Percentiles rank a stretch among this genome's conserved stretches.
These are phyloP conservation scores for Cotesia typhae DNA, from an alignment of 1,140 invertebrate species.

Conservation along the genomic window DNA sequence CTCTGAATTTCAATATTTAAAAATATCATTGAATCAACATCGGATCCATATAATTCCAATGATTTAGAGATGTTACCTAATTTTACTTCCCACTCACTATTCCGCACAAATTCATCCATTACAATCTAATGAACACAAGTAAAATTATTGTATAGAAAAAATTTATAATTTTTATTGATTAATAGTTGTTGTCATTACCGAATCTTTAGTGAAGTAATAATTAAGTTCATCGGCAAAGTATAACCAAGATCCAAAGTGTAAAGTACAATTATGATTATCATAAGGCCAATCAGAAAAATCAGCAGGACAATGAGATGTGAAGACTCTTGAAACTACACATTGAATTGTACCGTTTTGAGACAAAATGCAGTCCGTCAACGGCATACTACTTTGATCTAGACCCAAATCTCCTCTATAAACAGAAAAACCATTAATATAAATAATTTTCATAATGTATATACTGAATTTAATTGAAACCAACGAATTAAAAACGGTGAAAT, in stretches of 20 bases:
- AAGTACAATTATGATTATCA: conserved; percentile 57
- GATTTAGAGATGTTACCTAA: conserved; percentile 36
- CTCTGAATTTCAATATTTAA: conserved; percentile 61
- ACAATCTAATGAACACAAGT: conserved; percentile 35
- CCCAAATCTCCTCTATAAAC: conserved; percentile 50
- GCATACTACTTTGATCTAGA: conserved; percentile 43
- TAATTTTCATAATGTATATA: background rate
- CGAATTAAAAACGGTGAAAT: conserved; percentile 65
- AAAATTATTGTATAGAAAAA: conserved; percentile 21
- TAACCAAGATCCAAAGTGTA: conserved; percentile 66
- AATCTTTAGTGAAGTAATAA: conserved; percentile 54
- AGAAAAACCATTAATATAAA: conserved; percentile 6
- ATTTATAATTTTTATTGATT: background rate
- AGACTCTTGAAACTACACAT: conserved; percentile 50
- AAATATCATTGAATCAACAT: conserved; percentile 62
- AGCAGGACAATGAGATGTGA: conserved; percentile 51
- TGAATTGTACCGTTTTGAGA: conserved; percentile 44
- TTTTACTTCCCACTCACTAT: conserved; percentile 40
- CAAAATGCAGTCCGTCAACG: conserved; percentile 50
- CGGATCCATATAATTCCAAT: conserved; percentile 54
- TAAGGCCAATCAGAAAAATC: conserved; percentile 60
- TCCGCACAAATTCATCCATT: conserved; percentile 31
- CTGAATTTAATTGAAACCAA: conserved; percentile 44
- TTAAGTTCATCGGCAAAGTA: conserved; percentile 70
- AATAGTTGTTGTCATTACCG: conserved; percentile 43